Conservation (phyloP, 53 echinoderm and acorn worm species). For the Arbacia lixula region DNA sequence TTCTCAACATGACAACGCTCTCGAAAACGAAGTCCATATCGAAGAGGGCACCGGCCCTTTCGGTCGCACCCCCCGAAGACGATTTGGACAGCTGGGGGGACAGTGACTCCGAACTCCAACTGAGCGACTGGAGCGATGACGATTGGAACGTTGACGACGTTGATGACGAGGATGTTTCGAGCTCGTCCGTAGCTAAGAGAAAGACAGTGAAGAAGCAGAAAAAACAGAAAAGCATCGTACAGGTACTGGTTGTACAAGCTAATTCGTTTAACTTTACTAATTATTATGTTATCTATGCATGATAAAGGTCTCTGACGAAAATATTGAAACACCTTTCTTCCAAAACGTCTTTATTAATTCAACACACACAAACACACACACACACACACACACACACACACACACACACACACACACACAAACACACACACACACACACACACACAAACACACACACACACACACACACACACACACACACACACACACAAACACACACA, state of each 20-base stretch:
- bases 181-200: background rate
- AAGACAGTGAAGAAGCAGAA: constrained; percentile 7
- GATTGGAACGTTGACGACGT: background rate
- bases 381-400: no score
- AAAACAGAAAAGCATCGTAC: background rate
- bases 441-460: no score
- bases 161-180: background rate
- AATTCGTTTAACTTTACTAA: no score
- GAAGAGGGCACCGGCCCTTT: background rate
- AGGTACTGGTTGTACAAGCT: background rate
- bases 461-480: no score
- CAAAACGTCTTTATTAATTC: no score
- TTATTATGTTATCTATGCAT: background rate
- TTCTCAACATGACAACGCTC: constrained; percentile 9
- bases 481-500: no score
- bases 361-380: no score
- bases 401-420: no score
- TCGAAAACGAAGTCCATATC: constrained; percentile 6
- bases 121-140: background rate
- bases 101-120: background rate
- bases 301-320: no score
- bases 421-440: no score
- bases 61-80: background rate
- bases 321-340: no score
- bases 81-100: background rate